Base-by-base conservation (phyloP, 2,113 vertebrate species). In the Podarcis raffonei region DNA sequence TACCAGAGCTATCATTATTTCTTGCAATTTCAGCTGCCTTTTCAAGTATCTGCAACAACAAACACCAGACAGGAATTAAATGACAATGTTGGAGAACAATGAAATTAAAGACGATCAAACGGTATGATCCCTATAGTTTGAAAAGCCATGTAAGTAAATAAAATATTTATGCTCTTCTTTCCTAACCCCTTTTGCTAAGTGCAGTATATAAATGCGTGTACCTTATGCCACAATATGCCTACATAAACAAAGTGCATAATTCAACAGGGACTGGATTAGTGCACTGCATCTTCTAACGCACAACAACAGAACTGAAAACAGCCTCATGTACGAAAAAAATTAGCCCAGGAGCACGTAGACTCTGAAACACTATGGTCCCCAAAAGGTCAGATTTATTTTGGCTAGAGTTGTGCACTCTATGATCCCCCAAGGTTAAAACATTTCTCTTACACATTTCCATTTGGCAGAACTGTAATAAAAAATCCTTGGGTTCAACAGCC, bases 11-110 rank as follows among this genome's bases (percentile, higher is more conserved):
- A 92, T 99, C 99, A 90, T 95, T 98, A 71, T 97, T 97, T 88
- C 96, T 89, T 92, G 96, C 98, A 84, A 99, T 98, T 90, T 99
- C 98, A 92, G 99, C 99, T 93, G 99, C 99, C 93, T 99, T 99
- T 95, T 99, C 99, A 96, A 99, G 97, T 95, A 99, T 99, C 99
- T 99, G 97, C 39, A 94, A 62, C 16, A 62, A 62, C 87, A 92
- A 35, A 79, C 2, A 84, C 89, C 66, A 86, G 27, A 93, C n/a
- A 79, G 84, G 71, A 84, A 35, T 66, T 0, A 32, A 23, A 89
- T 69, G 65, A 90, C 6, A 37, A 66, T 71, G 48, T 0, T 85
- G 76, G 75, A 86, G 23, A 72, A 39, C 0, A 87, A 72, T 13
- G 59, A 83, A 0, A 90, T 32, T 90, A 85, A 65, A 89, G 79